Base-by-base conservation (phyloP, 2,888 invertebrate genomes). In the Spodoptera exigua region DNA sequence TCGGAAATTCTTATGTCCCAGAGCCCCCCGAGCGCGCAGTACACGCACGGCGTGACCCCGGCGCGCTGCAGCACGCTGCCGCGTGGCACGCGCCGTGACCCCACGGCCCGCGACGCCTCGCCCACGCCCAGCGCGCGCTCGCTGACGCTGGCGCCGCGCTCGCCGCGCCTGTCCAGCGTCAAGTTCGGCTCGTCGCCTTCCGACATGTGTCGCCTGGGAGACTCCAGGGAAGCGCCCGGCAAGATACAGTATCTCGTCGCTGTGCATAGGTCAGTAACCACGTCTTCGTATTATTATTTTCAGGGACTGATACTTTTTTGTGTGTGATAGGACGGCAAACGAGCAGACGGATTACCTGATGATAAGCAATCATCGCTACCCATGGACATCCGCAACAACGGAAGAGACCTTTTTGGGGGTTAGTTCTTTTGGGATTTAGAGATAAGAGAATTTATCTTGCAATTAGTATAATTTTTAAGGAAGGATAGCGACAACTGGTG, bases 161-260 rank as follows among this genome's bases (percentile, higher is more conserved):
- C 81, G 35, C 86, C 85, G 21, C 59, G 79, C 3, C 77, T 84
- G 49, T 71, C 72, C 14, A 78, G 74, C 48, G 83, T 80, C 74
- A 83, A 83, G 81, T 89, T 86, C 74, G 82, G 86, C 18, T 87
- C 89, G 0, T 87, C 91, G 2, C 90, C 91, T 11, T 81, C 88
- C 35, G 79, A 84, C 51, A 86, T 88, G 90, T 78, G 82, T 80
- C 63, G 76, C 43, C 78, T 86, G 84, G 78, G 80, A 40, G 79
- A 79, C 11, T 36, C 41, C 45, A 67, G 46, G 14, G 70, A 63
- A 7, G 60, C 64, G 53, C 41, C 55, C 43, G 80, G 75, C n/a
- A 80, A 77, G 61, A 77, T 94, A 45, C 89, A 93, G 52, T 98
- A 97, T 85, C 93, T 98, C 37, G 95, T 97, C 53, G 98, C 97